Base-by-base conservation (phyloP, 2,113 vertebrate species). In the Apodemus speciosus region DNA sequence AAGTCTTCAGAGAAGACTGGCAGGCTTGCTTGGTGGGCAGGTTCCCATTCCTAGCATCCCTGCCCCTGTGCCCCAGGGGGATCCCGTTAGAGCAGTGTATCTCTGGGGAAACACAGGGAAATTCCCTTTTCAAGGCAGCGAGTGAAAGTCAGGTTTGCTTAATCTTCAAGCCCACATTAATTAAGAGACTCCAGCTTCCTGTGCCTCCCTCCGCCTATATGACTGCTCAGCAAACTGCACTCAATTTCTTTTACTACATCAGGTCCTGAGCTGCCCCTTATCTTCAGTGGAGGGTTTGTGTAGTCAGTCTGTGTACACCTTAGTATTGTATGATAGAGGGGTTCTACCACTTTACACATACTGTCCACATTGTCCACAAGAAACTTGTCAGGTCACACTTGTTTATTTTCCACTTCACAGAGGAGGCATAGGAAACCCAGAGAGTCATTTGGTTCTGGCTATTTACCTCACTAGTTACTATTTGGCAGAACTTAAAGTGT, bases 41-140 rank as follows among this genome's bases (percentile, higher is more conserved):
- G 43, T 91, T 94, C 10, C 81, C 46, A 25, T 68, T 85, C 64
- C 83, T 60, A 91, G 56, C 30, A 73, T 76, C 18, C 38, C 76
- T 93, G 79, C n/a, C 69, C 27, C 38, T 51, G 64, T 35, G 20
- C 53, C 32, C 13, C 14, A 94, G 72, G 58, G 91, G 93, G 86
- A 93, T 69, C 69, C 73, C 62, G 46, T 94, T 68, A 87, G 85
- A 95, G 71, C 72, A 21, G 0, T 14, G 9, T 64, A 76, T 79
- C 30, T 79, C 69, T 0, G 64, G 94, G 73, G 89, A 90, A 71
- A 86, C 92, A 84, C 46, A 93, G 85, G 93, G 94, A 93, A 94
- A 95, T 90, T 94, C 72, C 93, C 76, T 94, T 58, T 90, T 91
- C 1, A 3, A 90, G 23, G 88, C 90, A 95, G 86, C 85, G 81